Evolutionary conservation across 1,140 invertebrate species (phyloP).

Genomic region (Centruroides sculpturatus): DNA sequence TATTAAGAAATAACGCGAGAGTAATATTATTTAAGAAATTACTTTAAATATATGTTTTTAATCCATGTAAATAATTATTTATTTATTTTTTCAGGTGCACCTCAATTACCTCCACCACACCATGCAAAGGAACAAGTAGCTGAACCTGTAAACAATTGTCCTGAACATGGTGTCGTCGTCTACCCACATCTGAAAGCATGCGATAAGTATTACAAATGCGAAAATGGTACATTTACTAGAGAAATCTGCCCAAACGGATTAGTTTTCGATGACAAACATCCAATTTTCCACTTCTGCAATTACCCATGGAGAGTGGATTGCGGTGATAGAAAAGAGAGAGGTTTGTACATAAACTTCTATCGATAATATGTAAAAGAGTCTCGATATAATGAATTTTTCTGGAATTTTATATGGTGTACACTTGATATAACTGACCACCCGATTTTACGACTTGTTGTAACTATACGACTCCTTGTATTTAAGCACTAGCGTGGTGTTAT

Average conservation of each 20-base stretch:
- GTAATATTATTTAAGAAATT: too few relatives aligned
- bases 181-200: constrained; percentile 30
- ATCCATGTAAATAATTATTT: too few relatives aligned
- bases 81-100: too few relatives aligned
- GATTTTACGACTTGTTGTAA: not conserved
- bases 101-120: too few relatives aligned
- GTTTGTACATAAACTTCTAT: not conserved
- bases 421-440: not conserved
- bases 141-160: too few relatives aligned
- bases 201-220: constrained; percentile 76
- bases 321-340: constrained; percentile 43
- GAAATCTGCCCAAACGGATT: constrained; percentile 85
- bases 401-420: not conserved
- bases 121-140: too few relatives aligned
- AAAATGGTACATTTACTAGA: constrained; percentile 72
- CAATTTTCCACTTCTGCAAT: constrained; percentile 79
- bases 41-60: too few relatives aligned
- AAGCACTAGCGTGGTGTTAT: not conserved
- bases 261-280: constrained; percentile 74
- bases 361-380: not conserved
- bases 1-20: too few relatives aligned
- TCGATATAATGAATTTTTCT: not conserved
- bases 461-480: not conserved
- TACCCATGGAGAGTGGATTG: constrained; percentile 85
- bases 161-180: too few relatives aligned